A percentile compares a stretch with the other conserved stretches of the same genome.
Evolutionary conservation across 2,888 invertebrate species (phyloP).

Genomic region (Chloroclysta siterata): DNA sequence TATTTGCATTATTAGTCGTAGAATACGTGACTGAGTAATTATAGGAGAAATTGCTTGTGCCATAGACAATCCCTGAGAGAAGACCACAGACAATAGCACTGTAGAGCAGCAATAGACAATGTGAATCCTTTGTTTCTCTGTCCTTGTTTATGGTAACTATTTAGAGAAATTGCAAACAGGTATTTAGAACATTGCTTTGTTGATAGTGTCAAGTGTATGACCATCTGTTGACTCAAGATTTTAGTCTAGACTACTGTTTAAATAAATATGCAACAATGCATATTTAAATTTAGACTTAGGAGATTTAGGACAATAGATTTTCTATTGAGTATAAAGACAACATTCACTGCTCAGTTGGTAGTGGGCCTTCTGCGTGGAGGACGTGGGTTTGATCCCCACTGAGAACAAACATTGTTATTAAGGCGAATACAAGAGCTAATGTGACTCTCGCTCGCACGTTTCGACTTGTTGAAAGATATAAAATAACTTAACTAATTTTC

Average conservation of each 20-base stretch:
- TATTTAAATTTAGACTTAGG: no score
- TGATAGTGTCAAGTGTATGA: not conserved
- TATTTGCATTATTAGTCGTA: conserved; percentile 16
- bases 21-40: conserved; percentile 30
- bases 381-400: no score
- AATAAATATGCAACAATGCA: not conserved
- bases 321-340: no score
- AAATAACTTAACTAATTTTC: no score
- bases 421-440: no score
- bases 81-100: conserved; percentile 6
- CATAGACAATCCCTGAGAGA: conserved; percentile 17
- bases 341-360: no score
- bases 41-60: conserved; percentile 25
- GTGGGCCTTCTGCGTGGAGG: no score
- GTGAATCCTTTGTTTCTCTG: conserved; percentile 20
- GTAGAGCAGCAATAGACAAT: conserved; percentile 19
- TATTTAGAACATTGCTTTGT: conserved; percentile 19
- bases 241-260: conserved; percentile 6
- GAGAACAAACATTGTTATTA: no score
- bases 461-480: no score
- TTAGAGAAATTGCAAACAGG: conserved; percentile 24
- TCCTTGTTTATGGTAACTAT: conserved; percentile 22
- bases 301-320: no score
- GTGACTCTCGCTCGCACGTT: no score
- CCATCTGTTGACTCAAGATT: conserved; percentile 2